A percentile compares a stretch with the other conserved stretches of the same genome.
phyloP scores from a whole-genome alignment of 2,888 invertebrate genomes.

The Drosophila rubida region DNA sequence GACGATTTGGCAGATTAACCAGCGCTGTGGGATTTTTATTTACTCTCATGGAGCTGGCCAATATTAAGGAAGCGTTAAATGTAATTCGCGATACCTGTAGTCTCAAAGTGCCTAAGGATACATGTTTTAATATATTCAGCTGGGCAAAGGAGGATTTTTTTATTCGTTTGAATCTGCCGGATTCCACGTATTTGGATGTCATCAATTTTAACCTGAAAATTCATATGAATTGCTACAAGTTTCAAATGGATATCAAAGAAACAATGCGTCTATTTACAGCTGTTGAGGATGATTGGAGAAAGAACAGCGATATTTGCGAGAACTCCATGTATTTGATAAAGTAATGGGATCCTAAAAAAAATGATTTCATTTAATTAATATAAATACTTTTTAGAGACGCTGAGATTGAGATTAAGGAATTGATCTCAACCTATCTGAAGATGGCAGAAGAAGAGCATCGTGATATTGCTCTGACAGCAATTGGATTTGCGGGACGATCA shows the following conservation, averaged over 20 bases:
- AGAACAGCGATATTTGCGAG: conserved; percentile 6
- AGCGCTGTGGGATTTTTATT: conserved; percentile 29
- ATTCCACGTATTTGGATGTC: conserved; percentile 45
- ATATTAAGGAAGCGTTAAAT: conserved; percentile 22
- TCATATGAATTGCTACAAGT: conserved; percentile 52
- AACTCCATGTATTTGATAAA: conserved; percentile 29
- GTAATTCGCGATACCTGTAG: conserved; percentile 19
- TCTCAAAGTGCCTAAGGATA: conserved; percentile 9
- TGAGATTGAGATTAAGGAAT: conserved; percentile 1
- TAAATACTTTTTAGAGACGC: conserved; percentile 6
- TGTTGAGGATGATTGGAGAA: conserved; percentile 18
- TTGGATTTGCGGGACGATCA: background rate
- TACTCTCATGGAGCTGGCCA: conserved; percentile 18
- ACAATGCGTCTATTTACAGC: conserved; percentile 32
- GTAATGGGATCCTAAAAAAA: conserved; percentile 20
- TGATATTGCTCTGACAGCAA: background rate
- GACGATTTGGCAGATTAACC: conserved; percentile 31
- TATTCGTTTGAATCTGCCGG: conserved; percentile 36
- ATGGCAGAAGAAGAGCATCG: conserved; percentile 1
- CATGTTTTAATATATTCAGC: conserved; percentile 35
- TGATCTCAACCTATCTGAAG: conserved; percentile 1
- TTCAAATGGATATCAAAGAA: conserved; percentile 46
- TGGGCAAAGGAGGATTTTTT: conserved; percentile 51
- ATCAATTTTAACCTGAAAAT: conserved; percentile 30
- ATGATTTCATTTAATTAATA: background rate